These are phyloP conservation scores for Trematomus bernacchii DNA, from an alignment of 2,797 vertebrate genomes.

Conservation along the genomic window DNA sequence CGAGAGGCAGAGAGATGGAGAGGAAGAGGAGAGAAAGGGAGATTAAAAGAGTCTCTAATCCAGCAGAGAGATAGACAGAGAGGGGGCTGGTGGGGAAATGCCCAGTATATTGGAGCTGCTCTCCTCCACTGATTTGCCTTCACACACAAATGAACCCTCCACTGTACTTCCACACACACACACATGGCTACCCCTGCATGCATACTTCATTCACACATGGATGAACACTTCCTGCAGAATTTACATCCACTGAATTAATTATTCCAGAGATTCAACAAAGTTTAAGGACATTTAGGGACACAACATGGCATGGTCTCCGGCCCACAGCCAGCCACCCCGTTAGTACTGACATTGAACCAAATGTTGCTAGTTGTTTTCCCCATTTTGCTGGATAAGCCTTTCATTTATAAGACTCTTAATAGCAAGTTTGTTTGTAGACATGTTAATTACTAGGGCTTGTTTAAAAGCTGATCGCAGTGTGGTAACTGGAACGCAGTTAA, in stretches of 20 bases:
- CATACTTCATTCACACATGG: conserved; percentile 31
- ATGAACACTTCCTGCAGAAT: conserved; percentile 35
- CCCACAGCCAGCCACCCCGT: conserved; percentile 30
- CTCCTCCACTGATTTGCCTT: conserved; percentile 58
- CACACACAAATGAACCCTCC: conserved; percentile 51
- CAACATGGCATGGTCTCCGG: conserved; percentile 27
- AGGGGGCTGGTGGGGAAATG: conserved; percentile 59
- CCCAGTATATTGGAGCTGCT: conserved; percentile 66
- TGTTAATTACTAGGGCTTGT: conserved; percentile 60
- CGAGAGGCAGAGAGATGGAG: conserved; percentile 30
- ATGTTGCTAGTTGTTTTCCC: conserved; percentile 47
- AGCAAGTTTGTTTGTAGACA: conserved; percentile 65
- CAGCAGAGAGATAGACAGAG: conserved; percentile 61
- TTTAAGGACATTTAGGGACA: conserved; percentile 49
- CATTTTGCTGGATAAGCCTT: conserved; percentile 49
- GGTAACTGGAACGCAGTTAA: conserved; percentile 56
- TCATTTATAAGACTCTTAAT: conserved; percentile 64
- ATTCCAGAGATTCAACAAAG: conserved; percentile 38
- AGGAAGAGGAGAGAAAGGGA: conserved; percentile 51
- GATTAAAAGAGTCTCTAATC: conserved; percentile 79
- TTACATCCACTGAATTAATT: conserved; percentile 47
- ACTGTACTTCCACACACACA: conserved; percentile 42
- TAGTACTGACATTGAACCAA: conserved; percentile 44
- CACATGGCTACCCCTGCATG: conserved; percentile 10
- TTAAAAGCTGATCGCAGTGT: conserved; percentile 58